Base-by-base conservation (phyloP, 2,113 vertebrate genomes). In the Arothron firmamentum region DNA sequence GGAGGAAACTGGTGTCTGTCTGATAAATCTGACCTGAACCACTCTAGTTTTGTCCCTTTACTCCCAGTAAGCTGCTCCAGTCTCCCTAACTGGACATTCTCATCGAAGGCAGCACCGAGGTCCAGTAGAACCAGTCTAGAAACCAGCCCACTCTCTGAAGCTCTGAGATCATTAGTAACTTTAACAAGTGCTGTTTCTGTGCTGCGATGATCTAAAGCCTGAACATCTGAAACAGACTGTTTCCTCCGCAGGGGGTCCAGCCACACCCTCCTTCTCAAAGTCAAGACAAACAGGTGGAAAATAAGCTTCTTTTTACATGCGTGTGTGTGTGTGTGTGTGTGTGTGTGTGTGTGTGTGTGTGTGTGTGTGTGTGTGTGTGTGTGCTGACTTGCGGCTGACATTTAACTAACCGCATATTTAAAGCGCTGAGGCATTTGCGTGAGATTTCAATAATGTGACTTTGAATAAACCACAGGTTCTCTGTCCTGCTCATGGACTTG, bases 401-500 rank as follows among this genome's bases (percentile, higher is more conserved):
- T 63, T 59, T 60, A 52, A 57, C 15, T 52, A 56, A 58, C 72
- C 82, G 65, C 85, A 59, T 77, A 88, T 87, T 88, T 85, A 83
- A 85, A 86, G 52, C 74, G 25, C 66, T 4, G 6, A 41, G 12
- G 23, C 2, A 52, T 88, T 91, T 92, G 90, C 87, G 89, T 92
- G 59, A 52, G 61, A 87, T 90, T 90, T 90, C 72, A 88, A 85
- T 88, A 65, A 64, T 23, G 55, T 8, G 21, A 67, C 21, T 90
- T 90, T 90, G 89, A 91, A 89, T 92, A 80, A 79, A 75, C 89
- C 90, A 46, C 85, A 72, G 68, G 62, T 81, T 88, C 89, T 90
- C 89, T 84, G 82, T 90, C 65, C 52, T 61, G 62, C 81, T 87
- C 87, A 77, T 90, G 87, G 88, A 78, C 74, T 62, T 84, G 73